Base-by-base conservation (phyloP, 92 coral and sea anemone genomes). In the Bergia sp. region DNA sequence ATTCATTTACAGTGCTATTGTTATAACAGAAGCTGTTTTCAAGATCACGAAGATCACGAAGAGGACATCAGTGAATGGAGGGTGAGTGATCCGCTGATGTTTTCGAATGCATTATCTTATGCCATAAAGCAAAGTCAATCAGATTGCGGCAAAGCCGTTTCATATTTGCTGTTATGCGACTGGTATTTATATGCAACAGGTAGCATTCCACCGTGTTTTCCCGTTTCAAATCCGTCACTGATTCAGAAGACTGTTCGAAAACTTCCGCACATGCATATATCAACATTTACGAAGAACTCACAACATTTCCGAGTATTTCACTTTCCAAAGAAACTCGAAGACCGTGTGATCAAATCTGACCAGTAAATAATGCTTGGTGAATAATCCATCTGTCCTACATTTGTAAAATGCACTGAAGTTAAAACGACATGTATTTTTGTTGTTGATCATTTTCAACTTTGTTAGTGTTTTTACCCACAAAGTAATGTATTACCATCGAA, bases 121-220 rank as follows among this genome's bases (percentile, higher is more conserved):
- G 69, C 69, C 69, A 61, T 61, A 61, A 61, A 61, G 69, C 69
- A 61, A 61, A 61, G 69, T 61, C 69, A 61, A 61, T 61, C 69
- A 61, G 69, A 61, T 61, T 61, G 69, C 69, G 69, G 69, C 69
- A 61, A 61, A 61, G 69, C 69, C 69, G 69, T 61, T 61, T 61
- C 69, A 61, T 61, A 61, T 61, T 61, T 61, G 69, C 69, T 61
- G 69, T 61, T 61, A 61, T 61, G 69, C 69, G 69, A 61, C 69
- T 61, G 69, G 69, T 61, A 61, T 61, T 61, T 61, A 61, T 61
- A 61, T 61, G 69, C 69, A 61, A 61, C 69, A 61, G 69, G 69
- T 61, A 55, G 64, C 64, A 55, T 55, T 55, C 64, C 64, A 55
- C 64, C 64, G 64, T 55, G 64, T 55, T 55, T 61, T 61, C 69